A percentile compares a stretch with the other conserved stretches of the same genome.
These are phyloP conservation scores for Drosophila subquinaria DNA, from an alignment of 2,888 invertebrate species.

Conservation along the genomic window DNA sequence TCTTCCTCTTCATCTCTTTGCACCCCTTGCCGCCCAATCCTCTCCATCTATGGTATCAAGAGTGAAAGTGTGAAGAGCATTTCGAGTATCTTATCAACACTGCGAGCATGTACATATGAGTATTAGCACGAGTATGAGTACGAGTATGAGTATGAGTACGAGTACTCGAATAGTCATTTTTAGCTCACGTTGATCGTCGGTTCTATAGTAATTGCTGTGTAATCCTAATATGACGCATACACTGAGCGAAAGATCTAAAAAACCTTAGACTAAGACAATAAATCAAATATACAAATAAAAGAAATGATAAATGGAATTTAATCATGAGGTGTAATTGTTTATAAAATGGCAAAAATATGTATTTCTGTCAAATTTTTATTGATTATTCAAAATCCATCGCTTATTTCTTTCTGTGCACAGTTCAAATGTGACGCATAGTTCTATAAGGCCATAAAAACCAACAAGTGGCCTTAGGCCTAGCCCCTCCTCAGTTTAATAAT, in stretches of 20 bases:
- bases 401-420: constrained; percentile 27
- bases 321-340: background rate
- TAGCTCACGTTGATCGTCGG: constrained; percentile 21
- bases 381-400: no score
- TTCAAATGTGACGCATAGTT: constrained; percentile 47
- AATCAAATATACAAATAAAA: no score
- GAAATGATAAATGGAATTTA: background rate
- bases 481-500: constrained; percentile 53
- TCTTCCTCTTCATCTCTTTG: background rate
- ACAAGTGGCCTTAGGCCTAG: constrained; percentile 21
- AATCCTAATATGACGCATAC: constrained; percentile 36
- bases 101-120: constrained; percentile 32
- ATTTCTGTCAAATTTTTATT: no score
- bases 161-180: constrained; percentile 13
- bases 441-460: constrained; percentile 19
- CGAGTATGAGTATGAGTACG: constrained; percentile 3
- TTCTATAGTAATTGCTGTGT: constrained; percentile 30
- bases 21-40: background rate
- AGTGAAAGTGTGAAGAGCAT: constrained; percentile 70
- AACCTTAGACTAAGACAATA: no score
- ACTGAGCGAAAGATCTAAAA: constrained; percentile 18
- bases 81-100: constrained; percentile 70
- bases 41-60: constrained; percentile 19
- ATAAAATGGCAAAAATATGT: no score
- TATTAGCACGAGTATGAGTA: constrained; percentile 8